phyloP scores from a whole-genome alignment of 2,113 vertebrate species.

The Apteryx owenii region DNA sequence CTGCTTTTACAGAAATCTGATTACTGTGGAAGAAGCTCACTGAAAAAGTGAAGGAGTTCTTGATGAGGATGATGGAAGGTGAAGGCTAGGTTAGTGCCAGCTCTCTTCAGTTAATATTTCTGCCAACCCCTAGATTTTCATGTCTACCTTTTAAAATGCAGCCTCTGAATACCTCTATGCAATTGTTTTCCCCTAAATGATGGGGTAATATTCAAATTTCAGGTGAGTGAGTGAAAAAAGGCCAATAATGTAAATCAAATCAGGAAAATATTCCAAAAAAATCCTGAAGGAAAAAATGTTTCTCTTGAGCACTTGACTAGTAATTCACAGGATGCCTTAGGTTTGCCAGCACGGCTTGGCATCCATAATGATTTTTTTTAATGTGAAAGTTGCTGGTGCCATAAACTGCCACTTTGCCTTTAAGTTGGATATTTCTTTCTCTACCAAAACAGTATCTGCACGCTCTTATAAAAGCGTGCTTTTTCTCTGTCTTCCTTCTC shows the following conservation, averaged over 20 bases:
- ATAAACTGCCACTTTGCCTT: background rate
- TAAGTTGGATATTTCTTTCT: background rate
- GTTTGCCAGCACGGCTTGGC: background rate
- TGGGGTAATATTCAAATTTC: background rate
- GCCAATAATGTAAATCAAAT: background rate
- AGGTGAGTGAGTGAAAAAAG: background rate
- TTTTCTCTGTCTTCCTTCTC: background rate
- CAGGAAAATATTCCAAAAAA: background rate
- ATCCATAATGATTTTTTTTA: background rate
- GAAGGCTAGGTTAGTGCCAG: background rate
- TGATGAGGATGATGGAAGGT: background rate
- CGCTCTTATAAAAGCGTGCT: rapidly evolving
- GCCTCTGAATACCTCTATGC: background rate
- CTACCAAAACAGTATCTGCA: background rate
- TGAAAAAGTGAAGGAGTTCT: background rate
- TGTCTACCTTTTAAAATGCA: background rate
- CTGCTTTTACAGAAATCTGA: background rate
- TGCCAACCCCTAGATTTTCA: background rate
- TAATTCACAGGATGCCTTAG: background rate
- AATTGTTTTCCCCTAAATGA: background rate
- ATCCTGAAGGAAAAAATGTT: background rate
- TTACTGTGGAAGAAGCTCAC: background rate
- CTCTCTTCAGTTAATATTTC: background rate
- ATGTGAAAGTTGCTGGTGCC: background rate
- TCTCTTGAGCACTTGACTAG: background rate